Percentiles rank a stretch among this genome's conserved stretches.
phyloP scores from a whole-genome alignment of 2,888 invertebrate genomes.

The Brachyopa scutellaris region DNA sequence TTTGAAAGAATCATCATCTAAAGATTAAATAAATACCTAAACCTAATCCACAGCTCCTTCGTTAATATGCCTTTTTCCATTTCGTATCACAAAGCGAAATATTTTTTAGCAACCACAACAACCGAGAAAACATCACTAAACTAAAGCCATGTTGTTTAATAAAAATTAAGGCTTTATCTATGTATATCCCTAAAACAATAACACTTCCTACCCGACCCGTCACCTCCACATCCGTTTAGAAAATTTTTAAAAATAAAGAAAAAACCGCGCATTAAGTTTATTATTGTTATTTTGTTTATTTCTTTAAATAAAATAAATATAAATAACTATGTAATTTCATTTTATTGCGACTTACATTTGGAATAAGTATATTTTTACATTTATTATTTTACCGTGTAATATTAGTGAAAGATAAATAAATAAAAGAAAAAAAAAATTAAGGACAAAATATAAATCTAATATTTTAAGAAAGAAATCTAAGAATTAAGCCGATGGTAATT shows the following conservation, averaged over 20 bases:
- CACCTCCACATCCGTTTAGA: not conserved
- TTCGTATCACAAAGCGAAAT: conserved; percentile 15
- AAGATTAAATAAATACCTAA: not conserved
- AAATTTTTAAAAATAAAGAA: conserved; percentile 20
- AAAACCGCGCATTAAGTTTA: conserved; percentile 38
- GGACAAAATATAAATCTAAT: conserved; percentile 54
- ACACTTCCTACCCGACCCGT: not conserved
- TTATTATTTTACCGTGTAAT: conserved; percentile 72
- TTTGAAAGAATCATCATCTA: not conserved
- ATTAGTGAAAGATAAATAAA: conserved; percentile 46
- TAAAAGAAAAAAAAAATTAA: conserved; percentile 5
- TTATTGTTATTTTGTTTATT: too few relatives aligned
- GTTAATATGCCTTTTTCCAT: too few relatives aligned
- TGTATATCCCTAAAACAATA: not conserved
- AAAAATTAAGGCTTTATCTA: conserved; percentile 10
- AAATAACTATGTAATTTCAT: conserved; percentile 48
- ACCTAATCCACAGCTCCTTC: too few relatives aligned
- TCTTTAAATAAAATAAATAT: conserved; percentile 1
- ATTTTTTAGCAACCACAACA: conserved; percentile 4
- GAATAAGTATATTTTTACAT: conserved; percentile 70
- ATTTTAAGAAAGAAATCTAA: conserved; percentile 65
- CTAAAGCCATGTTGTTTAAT: conserved; percentile 27
- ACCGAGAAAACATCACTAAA: conserved; percentile 48
- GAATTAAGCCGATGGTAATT: conserved; percentile 64
- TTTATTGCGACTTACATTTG: conserved; percentile 69